Conservation (phyloP, 2,888 invertebrate genomes). For the Pristionchus mayeri region DNA sequence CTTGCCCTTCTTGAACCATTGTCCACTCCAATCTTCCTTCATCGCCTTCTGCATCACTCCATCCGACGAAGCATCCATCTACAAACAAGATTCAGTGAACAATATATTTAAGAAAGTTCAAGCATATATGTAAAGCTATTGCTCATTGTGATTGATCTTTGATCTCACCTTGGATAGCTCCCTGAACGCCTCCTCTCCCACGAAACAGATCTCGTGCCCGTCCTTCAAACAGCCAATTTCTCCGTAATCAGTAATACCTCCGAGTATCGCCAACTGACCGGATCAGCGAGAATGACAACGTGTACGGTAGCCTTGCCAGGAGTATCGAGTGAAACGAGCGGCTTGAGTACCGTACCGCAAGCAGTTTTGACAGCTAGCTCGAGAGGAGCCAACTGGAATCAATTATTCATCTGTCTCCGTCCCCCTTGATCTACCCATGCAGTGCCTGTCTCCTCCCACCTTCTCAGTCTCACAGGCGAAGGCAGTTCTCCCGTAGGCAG, state of each 20-base stretch:
- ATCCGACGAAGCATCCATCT: constrained; percentile 86
- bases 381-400: constrained; percentile 84
- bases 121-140: too few species aligned
- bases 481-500: constrained; percentile 94
- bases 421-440: too few species aligned
- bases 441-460: constrained; percentile 51
- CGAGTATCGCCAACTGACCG: constrained; percentile 79
- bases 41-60: constrained; percentile 82
- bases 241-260: not conserved
- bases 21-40: constrained; percentile 68
- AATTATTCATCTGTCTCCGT: not conserved
- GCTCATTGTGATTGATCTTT: not conserved
- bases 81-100: not conserved
- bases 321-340: constrained; percentile 92
- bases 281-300: constrained; percentile 96
- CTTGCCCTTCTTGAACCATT: constrained; percentile 61
- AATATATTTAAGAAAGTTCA: too few species aligned
- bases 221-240: constrained; percentile 81
- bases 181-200: constrained; percentile 94
- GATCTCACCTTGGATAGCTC: constrained; percentile 85
- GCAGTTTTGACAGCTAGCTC: constrained; percentile 84
- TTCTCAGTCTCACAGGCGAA: constrained; percentile 86
- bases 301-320: constrained; percentile 96
- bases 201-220: constrained; percentile 97
- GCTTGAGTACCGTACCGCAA: constrained; percentile 86